Base-by-base conservation (phyloP, 2,113 vertebrate species). In the Chroicocephalus ridibundus region DNA sequence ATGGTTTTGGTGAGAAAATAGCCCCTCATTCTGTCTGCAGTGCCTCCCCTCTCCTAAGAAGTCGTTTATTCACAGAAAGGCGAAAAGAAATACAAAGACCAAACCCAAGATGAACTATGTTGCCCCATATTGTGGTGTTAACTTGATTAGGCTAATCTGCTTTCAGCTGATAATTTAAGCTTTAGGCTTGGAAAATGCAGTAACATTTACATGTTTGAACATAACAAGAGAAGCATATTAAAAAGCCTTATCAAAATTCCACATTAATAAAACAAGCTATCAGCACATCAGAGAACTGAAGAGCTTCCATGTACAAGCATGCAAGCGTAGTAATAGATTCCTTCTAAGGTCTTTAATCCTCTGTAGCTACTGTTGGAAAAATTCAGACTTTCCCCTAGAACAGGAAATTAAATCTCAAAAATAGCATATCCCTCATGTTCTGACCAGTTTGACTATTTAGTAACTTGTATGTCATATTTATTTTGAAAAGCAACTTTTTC, bases 181-280 rank as follows among this genome's bases (percentile, higher is more conserved):
- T 78, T 85, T 51, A 82, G 82, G 25, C 64, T 54, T 91, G 54
- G 58, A 94, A 94, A 95, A 94, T 74, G 77, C 26, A 91, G 70
- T 82, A 87, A 32, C 36, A 46, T 74, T 79, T 91, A 66, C 38
- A 51, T 52, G 49, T 40, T 51, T 70, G 51, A 93, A 66, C 19
- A 12, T 62, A 91, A 52, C 38, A 80, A 36, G 65, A 91, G 57
- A 9, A 65, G n/a, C 38, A 55, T 54, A 77, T 85, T 90, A 86
- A 92, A 86, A 76, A 69, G 55, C 38, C 81, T 95, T 77, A 82
- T 93, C n/a, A 80, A 85, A 91, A 94, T 88, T 88, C 81, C 55
- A 60, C 60, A 60, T 92, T 65, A 95, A 96, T 94, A 93, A 96
- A 94, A 82, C 49, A 93, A 89, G 49, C 7, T 95, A 93, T 82